A percentile compares a stretch with the other conserved stretches of the same genome.
phyloP scores from a whole-genome alignment of 2,888 invertebrate genomes.

The Mythimna lalbum region DNA sequence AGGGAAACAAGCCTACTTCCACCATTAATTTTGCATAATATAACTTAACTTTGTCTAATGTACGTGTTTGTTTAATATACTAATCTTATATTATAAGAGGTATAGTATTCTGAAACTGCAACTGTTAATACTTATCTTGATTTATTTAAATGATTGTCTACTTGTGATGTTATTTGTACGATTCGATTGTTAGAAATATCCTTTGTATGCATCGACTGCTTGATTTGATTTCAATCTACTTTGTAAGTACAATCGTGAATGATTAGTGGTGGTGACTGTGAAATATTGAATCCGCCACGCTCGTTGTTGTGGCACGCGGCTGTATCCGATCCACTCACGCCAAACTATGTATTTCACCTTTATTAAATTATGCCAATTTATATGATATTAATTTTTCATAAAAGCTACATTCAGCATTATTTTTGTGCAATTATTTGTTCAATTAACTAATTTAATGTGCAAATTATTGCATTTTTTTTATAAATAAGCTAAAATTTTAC shows the following conservation, averaged over 20 bases:
- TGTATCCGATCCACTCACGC: slow-evolving; percentile 73
- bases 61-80: not conserved
- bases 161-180: slow-evolving; percentile 20
- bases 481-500: not conserved
- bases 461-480: not conserved
- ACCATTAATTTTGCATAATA: slow-evolving; percentile 12
- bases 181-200: slow-evolving; percentile 43
- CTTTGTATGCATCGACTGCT: slow-evolving; percentile 57
- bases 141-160: slow-evolving; percentile 11
- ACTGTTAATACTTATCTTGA: slow-evolving; percentile 6
- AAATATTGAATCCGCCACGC: slow-evolving; percentile 85
- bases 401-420: slow-evolving; percentile 6
- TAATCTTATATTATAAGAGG: not conserved
- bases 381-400: slow-evolving; percentile 39
- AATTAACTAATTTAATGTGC: not conserved
- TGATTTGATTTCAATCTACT: slow-evolving; percentile 80
- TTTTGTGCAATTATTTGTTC: slow-evolving; percentile 7
- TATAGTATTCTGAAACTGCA: not conserved
- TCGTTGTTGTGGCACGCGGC: slow-evolving; percentile 81
- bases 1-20: slow-evolving; percentile 25
- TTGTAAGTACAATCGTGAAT: slow-evolving; percentile 82
- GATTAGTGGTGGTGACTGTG: slow-evolving; percentile 87
- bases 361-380: slow-evolving; percentile 61
- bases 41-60: slow-evolving; percentile 18
- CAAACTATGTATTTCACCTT: slow-evolving; percentile 64